Percentiles rank a stretch among this genome's conserved stretches.
Evolutionary conservation across 1,140 invertebrate species (phyloP).

Genomic region (Saccostrea glomerata): DNA sequence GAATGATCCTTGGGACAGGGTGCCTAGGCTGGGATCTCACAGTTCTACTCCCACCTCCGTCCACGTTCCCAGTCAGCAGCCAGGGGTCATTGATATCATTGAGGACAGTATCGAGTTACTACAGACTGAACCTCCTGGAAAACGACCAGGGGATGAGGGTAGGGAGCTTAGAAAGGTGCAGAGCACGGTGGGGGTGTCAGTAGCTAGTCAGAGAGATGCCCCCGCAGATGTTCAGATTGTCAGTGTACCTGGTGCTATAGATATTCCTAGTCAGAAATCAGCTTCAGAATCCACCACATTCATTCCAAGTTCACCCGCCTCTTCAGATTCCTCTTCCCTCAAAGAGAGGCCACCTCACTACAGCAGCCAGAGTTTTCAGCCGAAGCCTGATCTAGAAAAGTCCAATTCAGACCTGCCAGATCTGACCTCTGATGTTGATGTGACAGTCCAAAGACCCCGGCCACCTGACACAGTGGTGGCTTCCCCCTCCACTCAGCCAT

Average conservation of each 20-base stretch:
- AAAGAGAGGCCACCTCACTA: constrained; percentile 17
- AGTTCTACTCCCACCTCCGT: background rate
- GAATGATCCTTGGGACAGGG: constrained; percentile 46
- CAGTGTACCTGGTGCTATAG: constrained; percentile 36
- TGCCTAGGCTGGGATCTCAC: constrained; percentile 44
- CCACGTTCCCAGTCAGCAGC: constrained; percentile 9
- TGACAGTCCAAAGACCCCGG: background rate
- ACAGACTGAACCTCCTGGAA: constrained; percentile 49
- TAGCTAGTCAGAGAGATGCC: constrained; percentile 46
- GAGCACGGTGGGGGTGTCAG: constrained; percentile 34
- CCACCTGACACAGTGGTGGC: constrained; percentile 9
- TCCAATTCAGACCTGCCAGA: background rate
- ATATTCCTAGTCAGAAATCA: background rate
- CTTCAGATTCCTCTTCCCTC: constrained; percentile 43
- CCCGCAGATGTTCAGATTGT: constrained; percentile 44
- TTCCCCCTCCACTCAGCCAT: constrained; percentile 27
- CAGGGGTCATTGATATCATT: constrained; percentile 47
- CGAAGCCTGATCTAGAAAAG: constrained; percentile 7
- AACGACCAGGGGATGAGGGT: constrained; percentile 35
- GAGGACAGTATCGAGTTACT: constrained; percentile 48
- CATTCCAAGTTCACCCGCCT: constrained; percentile 37
- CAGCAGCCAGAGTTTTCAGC: background rate
- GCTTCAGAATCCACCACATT: background rate
- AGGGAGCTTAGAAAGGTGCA: constrained; percentile 30
- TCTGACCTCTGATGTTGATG: constrained; percentile 10